Percentiles rank a stretch among this genome's conserved stretches.
These are phyloP conservation scores for Vireo griseus DNA, from an alignment of 2,797 vertebrate species.

Conservation along the genomic window DNA sequence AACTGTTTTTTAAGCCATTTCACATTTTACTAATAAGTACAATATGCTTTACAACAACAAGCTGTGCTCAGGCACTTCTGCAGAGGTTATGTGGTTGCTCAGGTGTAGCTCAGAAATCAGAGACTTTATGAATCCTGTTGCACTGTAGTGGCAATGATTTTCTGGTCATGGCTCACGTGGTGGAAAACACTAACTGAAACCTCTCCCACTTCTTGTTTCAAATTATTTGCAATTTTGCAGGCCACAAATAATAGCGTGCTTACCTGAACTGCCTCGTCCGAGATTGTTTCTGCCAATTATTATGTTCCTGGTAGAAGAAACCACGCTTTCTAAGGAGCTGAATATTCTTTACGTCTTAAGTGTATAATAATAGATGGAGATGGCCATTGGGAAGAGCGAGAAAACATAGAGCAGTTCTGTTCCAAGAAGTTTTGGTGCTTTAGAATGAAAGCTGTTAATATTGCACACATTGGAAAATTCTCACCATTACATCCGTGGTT, in stretches of 20 bases:
- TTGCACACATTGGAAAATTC: constrained; percentile 56
- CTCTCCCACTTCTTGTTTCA: constrained; percentile 52
- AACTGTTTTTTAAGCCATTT: constrained; percentile 76
- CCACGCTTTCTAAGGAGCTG: constrained; percentile 51
- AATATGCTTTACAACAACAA: constrained; percentile 74
- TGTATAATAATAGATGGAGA: constrained; percentile 10
- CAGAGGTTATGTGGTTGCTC: constrained; percentile 44
- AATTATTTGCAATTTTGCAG: constrained; percentile 41
- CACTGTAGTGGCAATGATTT: constrained; percentile 6
- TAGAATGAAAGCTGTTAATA: constrained; percentile 71
- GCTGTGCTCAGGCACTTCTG: constrained; percentile 49
- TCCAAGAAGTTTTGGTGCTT: constrained; percentile 67
- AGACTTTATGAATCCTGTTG: constrained; percentile 43
- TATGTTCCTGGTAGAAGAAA: constrained; percentile 46
- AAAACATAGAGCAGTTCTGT: constrained; percentile 64
- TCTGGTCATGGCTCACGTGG: not conserved
- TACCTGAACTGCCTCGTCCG: not conserved
- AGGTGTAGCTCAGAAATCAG: constrained; percentile 53
- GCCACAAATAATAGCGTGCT: not conserved
- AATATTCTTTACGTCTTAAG: constrained; percentile 62
- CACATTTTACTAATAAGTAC: constrained; percentile 78
- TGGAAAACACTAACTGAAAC: constrained; percentile 21
- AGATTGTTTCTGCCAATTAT: constrained; percentile 40
- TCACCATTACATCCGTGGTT: constrained; percentile 54
- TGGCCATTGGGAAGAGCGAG: constrained; percentile 46